Evolutionary conservation across 2,888 invertebrate species (phyloP).

Genomic region (Timema podura): DNA sequence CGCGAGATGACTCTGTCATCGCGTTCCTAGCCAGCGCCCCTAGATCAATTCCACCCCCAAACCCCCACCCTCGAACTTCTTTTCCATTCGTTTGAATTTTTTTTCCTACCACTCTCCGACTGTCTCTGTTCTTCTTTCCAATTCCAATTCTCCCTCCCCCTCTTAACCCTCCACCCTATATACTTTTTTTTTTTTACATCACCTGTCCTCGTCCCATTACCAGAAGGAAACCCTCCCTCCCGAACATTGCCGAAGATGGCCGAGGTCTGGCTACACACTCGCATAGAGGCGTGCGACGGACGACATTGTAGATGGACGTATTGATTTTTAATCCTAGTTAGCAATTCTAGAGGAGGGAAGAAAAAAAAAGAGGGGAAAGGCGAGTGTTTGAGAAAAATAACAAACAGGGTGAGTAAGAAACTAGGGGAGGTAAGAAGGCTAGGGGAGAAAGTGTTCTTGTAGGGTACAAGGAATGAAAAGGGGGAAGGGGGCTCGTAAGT

Average conservation of each 20-base stretch:
- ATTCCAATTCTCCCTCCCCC: constrained; percentile 18
- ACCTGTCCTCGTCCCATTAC: constrained; percentile 10
- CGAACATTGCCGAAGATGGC: constrained; percentile 28
- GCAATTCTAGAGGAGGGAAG: constrained; percentile 28
- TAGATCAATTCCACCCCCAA: constrained; percentile 9
- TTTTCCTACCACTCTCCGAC: too few species aligned
- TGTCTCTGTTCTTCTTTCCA: constrained; percentile 14
- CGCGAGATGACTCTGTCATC: constrained; percentile 3
- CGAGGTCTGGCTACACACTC: constrained; percentile 11
- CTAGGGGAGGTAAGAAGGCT: too few species aligned
- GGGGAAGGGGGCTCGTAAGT: too few species aligned
- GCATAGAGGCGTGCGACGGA: constrained; percentile 12
- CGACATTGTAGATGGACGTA: constrained; percentile 28
- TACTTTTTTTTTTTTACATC: constrained; percentile 15
- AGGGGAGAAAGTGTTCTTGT: too few species aligned
- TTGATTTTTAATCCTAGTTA: constrained; percentile 34
- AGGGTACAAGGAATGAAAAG: too few species aligned
- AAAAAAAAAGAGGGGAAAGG: constrained; percentile 14
- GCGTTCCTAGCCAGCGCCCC: background rate
- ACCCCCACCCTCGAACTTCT: background rate
- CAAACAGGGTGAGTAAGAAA: background rate
- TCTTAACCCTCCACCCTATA: constrained; percentile 16
- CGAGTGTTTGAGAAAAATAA: constrained; percentile 6
- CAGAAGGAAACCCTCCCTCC: constrained; percentile 4
- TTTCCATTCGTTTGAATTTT: constrained; percentile 14